phyloP scores from a whole-genome alignment of 35 echinoderm and acorn worm species.

The Ophioderma brevispina region DNA sequence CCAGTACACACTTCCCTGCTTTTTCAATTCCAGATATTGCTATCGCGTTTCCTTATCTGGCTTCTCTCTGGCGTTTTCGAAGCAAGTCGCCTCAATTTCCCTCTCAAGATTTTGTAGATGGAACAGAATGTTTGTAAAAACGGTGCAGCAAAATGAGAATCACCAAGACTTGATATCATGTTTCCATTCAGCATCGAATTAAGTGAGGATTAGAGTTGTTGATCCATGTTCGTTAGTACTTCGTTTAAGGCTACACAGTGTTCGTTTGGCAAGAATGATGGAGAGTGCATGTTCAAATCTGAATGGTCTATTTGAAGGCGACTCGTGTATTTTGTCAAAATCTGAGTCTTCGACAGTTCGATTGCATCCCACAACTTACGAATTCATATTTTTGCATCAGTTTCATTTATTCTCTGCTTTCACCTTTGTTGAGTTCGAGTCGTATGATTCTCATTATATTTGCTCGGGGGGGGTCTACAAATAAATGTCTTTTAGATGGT shows the following conservation, averaged over 20 bases:
- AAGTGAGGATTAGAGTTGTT: conserved; percentile 68
- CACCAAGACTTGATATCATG: conserved; percentile 61
- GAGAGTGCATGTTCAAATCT: conserved; percentile 40
- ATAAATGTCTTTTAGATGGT: conserved; percentile 60
- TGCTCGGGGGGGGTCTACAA: neutral
- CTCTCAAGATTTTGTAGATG: conserved; percentile 73
- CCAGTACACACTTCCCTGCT: conserved; percentile 51
- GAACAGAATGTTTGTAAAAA: conserved; percentile 58
- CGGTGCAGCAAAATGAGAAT: conserved; percentile 41
- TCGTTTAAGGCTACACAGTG: conserved; percentile 22
- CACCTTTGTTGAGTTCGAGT: neutral
- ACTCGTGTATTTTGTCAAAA: conserved; percentile 28
- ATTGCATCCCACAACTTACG: neutral
- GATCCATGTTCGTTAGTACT: conserved; percentile 53
- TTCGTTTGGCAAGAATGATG: conserved; percentile 17
- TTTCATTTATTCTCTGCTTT: neutral
- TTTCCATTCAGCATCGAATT: conserved; percentile 66
- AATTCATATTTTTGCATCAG: conserved; percentile 13
- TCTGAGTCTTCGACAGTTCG: conserved; percentile 7
- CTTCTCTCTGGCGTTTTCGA: conserved; percentile 50
- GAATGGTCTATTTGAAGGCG: conserved; percentile 24
- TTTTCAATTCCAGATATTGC: conserved; percentile 27
- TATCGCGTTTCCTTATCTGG: conserved; percentile 36
- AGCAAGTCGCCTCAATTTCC: conserved; percentile 73
- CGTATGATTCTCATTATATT: neutral